Evolutionary conservation across 2,113 vertebrate genomes (phyloP).

Genomic region (Anhinga anhinga): DNA sequence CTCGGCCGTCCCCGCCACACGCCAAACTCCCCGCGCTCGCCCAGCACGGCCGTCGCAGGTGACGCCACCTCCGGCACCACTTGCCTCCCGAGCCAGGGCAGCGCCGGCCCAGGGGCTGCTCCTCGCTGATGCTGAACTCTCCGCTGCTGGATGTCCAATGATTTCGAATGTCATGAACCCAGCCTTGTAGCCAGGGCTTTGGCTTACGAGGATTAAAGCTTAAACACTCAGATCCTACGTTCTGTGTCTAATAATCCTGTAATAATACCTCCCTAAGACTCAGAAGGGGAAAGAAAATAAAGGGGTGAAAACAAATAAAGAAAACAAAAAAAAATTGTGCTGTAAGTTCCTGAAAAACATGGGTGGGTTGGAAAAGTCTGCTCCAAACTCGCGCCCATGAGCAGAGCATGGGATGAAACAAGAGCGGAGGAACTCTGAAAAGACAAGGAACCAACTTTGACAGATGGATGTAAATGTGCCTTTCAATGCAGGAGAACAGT

Average conservation of each 20-base stretch:
- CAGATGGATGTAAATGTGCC: constrained; percentile 77
- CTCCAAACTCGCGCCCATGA: constrained; percentile 44
- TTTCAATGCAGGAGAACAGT: constrained; percentile 69
- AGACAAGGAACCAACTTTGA: constrained; percentile 64
- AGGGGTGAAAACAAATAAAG: background rate
- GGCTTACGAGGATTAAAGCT: constrained; percentile 21
- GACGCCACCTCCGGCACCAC: background rate
- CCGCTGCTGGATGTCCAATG: background rate
- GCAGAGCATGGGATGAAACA: background rate
- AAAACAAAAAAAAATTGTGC: background rate
- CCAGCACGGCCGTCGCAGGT: rapidly evolving
- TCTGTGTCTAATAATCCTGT: background rate
- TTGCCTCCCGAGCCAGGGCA: background rate
- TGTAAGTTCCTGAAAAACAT: background rate
- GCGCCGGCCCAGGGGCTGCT: background rate
- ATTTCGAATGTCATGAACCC: background rate
- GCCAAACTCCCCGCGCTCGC: rapidly evolving
- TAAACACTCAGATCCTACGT: background rate
- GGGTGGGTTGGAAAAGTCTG: background rate
- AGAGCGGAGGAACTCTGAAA: constrained; percentile 48
- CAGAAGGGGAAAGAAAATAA: background rate
- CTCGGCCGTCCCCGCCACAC: rapidly evolving
- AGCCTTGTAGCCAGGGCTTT: background rate
- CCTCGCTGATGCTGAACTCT: background rate
- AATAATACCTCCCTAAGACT: background rate